phyloP scores from a whole-genome alignment of 1,140 invertebrate species.

The Solenopsis invicta region DNA sequence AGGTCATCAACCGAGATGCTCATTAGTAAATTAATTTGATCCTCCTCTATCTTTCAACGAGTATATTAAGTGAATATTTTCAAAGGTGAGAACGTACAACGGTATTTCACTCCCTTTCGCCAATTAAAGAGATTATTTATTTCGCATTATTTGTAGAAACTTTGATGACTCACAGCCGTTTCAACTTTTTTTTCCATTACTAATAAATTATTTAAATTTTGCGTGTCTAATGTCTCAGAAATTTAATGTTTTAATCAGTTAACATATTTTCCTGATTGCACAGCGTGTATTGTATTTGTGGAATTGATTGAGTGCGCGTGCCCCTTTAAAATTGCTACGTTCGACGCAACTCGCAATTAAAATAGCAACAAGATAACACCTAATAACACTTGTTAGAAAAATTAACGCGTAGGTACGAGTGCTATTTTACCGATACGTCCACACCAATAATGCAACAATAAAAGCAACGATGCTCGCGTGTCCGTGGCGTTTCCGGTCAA shows the following conservation, averaged over 20 bases:
- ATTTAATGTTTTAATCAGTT: neutral
- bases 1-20: neutral
- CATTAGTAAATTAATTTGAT: conserved; percentile 1
- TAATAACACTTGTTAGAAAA: conserved; percentile 27
- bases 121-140: neutral
- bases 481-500: conserved; percentile 74
- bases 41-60: neutral
- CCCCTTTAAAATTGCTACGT: conserved; percentile 36
- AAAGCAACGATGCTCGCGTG: conserved; percentile 64
- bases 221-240: neutral
- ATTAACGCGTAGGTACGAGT: conserved; percentile 36
- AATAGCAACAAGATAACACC: conserved; percentile 55
- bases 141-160: neutral
- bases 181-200: neutral
- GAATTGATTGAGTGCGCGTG: neutral
- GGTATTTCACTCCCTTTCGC: neutral
- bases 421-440: conserved; percentile 25
- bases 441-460: conserved; percentile 71
- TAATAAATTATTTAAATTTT: neutral
- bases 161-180: neutral
- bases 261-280: neutral
- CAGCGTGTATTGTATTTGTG: neutral
- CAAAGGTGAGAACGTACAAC: neutral
- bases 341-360: conserved; percentile 27
- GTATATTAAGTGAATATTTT: neutral